Evolutionary conservation across 1,140 invertebrate genomes (phyloP).

Genomic region (Cotesia glomerata): DNA sequence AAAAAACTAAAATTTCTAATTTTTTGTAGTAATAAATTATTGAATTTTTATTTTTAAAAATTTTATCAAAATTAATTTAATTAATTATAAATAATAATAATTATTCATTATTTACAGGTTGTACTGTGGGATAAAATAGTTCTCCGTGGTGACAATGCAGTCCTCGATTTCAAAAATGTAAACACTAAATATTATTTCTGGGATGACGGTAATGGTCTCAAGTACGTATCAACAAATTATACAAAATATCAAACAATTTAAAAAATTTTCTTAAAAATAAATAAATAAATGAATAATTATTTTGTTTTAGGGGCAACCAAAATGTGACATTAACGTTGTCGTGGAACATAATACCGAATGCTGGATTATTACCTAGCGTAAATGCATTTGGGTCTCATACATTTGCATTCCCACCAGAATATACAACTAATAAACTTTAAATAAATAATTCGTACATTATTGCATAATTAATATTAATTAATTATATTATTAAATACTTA

Average conservation of each 20-base stretch:
- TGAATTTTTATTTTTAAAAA: too few relatives aligned
- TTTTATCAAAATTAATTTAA: too few relatives aligned
- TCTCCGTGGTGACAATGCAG: constrained; percentile 87
- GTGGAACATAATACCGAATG: constrained; percentile 99
- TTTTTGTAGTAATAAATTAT: too few relatives aligned
- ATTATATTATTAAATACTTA: too few relatives aligned
- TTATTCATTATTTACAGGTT: constrained; percentile 69
- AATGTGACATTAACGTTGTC: constrained; percentile 93
- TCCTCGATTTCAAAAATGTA: constrained; percentile 91
- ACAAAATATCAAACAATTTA: too few relatives aligned
- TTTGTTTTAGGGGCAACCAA: constrained; percentile 81
- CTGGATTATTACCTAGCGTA: constrained; percentile 89
- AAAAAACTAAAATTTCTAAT: too few relatives aligned
- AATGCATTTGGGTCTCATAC: constrained; percentile 81
- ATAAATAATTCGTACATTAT: too few relatives aligned
- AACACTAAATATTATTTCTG: constrained; percentile 99
- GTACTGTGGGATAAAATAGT: constrained; percentile 99
- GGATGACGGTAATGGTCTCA: constrained; percentile 98
- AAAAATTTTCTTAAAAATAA: not conserved
- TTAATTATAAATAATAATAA: too few relatives aligned
- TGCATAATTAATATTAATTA: too few relatives aligned
- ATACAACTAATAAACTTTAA: constrained; percentile 80
- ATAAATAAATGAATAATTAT: not conserved
- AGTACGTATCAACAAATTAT: constrained; percentile 65
- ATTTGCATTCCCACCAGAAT: constrained; percentile 89